Conservation (phyloP, 2,113 vertebrate species). For the Barbus barbus region DNA sequence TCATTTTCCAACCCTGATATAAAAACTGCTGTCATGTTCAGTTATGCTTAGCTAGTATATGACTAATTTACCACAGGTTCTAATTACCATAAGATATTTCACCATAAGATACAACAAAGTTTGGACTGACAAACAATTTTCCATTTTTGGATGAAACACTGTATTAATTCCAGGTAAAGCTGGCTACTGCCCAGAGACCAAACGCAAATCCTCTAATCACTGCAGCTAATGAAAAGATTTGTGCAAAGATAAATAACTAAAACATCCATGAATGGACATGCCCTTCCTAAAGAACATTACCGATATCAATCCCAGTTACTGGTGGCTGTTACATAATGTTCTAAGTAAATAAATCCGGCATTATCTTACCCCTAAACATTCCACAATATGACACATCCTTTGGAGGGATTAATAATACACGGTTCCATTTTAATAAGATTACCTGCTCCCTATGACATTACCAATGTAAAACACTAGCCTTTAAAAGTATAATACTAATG, state of each 20-base stretch:
- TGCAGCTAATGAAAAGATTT: constrained; percentile 4
- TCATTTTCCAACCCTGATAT: neutral
- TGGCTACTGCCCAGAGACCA: neutral
- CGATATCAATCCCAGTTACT: neutral
- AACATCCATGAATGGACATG: neutral
- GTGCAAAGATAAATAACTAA: constrained; percentile 13
- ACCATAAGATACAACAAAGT: neutral
- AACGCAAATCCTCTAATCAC: neutral
- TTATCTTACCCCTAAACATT: neutral
- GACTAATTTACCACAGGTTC: neutral
- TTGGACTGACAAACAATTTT: neutral
- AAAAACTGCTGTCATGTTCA: neutral
- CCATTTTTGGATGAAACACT: neutral
- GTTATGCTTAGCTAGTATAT: neutral
- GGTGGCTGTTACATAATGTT: neutral
- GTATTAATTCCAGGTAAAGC: neutral
- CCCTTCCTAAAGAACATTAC: neutral
- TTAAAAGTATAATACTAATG: neutral
- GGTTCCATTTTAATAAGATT: constrained; percentile 12
- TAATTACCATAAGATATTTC: neutral
- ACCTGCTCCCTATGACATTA: neutral
- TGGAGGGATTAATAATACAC: neutral
- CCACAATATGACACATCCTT: neutral
- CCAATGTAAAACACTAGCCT: constrained; percentile 2
- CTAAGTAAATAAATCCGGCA: neutral